Conservation (phyloP, 1,140 invertebrate species). For the Euura lappo region DNA sequence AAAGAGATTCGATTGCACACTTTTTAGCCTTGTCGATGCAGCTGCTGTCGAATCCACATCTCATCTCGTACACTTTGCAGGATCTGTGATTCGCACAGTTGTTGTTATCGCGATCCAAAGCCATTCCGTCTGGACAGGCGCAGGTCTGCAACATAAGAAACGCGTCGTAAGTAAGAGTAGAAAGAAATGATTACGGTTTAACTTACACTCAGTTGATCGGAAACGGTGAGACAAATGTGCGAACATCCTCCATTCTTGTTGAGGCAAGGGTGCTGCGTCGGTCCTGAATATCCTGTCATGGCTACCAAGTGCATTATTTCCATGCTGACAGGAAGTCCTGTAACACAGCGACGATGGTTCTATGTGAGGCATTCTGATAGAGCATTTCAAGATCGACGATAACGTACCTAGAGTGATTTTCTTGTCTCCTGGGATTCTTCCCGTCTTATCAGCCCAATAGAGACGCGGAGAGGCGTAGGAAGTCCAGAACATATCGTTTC, state of each 20-base stretch:
- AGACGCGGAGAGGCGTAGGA: constrained; percentile 42
- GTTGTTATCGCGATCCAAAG: constrained; percentile 55
- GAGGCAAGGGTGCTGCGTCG: constrained; percentile 65
- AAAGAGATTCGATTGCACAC: constrained; percentile 17
- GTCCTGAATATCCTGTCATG: constrained; percentile 36
- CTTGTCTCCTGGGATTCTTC: constrained; percentile 49
- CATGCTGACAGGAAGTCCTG: constrained; percentile 23
- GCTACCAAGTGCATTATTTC: constrained; percentile 41
- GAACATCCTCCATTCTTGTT: constrained; percentile 73
- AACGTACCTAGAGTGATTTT: constrained; percentile 42
- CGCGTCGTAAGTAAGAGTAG: no score
- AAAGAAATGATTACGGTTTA: constrained; percentile 9
- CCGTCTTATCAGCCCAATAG: constrained; percentile 67
- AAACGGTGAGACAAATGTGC: constrained; percentile 71
- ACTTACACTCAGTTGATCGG: constrained; percentile 31
- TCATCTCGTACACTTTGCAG: constrained; percentile 63
- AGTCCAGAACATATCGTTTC: constrained; percentile 63
- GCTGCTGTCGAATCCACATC: constrained; percentile 59
- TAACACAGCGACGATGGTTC: constrained; percentile 15
- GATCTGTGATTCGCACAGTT: constrained; percentile 59
- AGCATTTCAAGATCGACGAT: no score
- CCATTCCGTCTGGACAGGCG: constrained; percentile 67
- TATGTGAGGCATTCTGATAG: no score
- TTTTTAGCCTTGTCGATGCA: constrained; percentile 53
- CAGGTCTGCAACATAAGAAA: constrained; percentile 52